phyloP scores from a whole-genome alignment of 2,888 invertebrate genomes.

The Pandemis cinnamomeana region DNA sequence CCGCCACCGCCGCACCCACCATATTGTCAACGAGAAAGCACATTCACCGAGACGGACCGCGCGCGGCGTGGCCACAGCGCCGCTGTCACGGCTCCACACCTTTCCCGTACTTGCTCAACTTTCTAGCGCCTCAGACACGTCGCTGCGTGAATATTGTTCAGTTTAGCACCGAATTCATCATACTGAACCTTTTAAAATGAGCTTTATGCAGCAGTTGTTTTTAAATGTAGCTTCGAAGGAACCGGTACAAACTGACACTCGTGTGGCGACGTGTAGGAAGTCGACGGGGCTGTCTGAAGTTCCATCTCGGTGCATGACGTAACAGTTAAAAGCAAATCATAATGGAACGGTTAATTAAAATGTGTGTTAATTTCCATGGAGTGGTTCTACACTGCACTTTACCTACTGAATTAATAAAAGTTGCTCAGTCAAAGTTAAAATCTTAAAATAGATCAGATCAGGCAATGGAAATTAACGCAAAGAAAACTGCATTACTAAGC shows the following conservation, averaged over 20 bases:
- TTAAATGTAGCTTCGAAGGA: neutral
- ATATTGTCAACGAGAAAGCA: constrained; percentile 81
- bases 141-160: neutral
- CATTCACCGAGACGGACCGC: constrained; percentile 50
- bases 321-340: constrained; percentile 22
- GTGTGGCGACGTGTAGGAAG: neutral
- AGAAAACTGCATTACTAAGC: constrained; percentile 1
- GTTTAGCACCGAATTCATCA: neutral
- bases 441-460: neutral
- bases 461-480: constrained; percentile 13
- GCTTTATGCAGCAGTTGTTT: neutral
- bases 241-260: neutral
- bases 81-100: neutral
- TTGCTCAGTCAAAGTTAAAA: neutral
- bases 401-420: neutral
- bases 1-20: constrained; percentile 59
- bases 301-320: constrained; percentile 20
- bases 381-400: neutral
- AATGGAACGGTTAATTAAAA: neutral
- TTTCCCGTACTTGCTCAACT: neutral
- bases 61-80: neutral
- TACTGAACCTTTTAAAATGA: neutral
- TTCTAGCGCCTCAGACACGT: neutral
- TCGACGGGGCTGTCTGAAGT: neutral
- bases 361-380: constrained; percentile 8